phyloP scores from a whole-genome alignment of 2,888 invertebrate genomes.

The Leptopilina drosophilae region DNA sequence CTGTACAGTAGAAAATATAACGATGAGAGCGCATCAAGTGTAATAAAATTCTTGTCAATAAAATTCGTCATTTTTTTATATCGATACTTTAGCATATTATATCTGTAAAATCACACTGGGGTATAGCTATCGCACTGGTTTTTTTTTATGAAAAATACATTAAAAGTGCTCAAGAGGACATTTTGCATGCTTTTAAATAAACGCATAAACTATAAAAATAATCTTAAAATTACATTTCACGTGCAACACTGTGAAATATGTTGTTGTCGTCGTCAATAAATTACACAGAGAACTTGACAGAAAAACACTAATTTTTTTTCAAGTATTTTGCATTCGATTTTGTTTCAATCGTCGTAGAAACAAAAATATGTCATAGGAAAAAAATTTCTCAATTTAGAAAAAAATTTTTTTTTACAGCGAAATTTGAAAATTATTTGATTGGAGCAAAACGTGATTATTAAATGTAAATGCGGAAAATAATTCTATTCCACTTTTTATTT shows the following conservation, averaged over 20 bases:
- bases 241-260: background rate
- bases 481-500: no score
- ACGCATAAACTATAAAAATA: slow-evolving; percentile 3
- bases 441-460: no score
- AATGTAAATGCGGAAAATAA: no score
- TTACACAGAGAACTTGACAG: background rate
- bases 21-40: background rate
- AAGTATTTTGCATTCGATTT: background rate
- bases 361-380: background rate
- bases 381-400: background rate
- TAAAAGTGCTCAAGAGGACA: slow-evolving; percentile 14
- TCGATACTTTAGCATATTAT: background rate
- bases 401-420: no score
- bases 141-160: slow-evolving; percentile 8
- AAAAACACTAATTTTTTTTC: background rate
- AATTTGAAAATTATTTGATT: no score
- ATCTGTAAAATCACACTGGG: background rate
- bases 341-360: background rate
- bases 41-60: slow-evolving; percentile 21
- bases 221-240: slow-evolving; percentile 8
- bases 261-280: background rate
- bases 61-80: slow-evolving; percentile 8
- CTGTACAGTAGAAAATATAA: no score
- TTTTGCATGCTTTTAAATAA: slow-evolving; percentile 17
- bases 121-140: background rate